Evolutionary conservation across 2,797 vertebrate genomes (phyloP).

Genomic region (Sebastes taczanowskii): DNA sequence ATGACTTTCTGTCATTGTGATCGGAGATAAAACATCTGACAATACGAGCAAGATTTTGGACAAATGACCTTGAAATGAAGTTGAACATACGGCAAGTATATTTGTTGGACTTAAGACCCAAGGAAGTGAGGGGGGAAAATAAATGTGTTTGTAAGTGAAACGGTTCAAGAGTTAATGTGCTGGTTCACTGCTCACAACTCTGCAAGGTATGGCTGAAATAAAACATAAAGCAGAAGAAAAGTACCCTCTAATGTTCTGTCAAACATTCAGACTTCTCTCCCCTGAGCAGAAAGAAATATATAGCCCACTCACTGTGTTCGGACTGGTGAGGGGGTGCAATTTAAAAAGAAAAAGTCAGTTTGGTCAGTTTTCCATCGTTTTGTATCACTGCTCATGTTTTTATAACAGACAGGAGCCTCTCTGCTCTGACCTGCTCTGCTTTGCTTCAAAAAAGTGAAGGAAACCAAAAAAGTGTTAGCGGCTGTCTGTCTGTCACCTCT

Average conservation of each 20-base stretch:
- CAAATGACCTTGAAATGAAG: not conserved
- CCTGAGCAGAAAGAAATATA: not conserved
- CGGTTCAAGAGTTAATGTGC: constrained; percentile 10
- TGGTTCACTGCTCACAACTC: constrained; percentile 18
- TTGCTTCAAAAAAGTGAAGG: too few species aligned
- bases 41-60: not conserved
- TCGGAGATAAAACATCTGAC: not conserved
- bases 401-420: not conserved
- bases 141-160: not conserved
- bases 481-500: not conserved
- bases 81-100: not conserved
- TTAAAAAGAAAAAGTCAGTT: not conserved
- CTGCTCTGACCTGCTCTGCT: not conserved
- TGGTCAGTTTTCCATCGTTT: not conserved
- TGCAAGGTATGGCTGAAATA: not conserved
- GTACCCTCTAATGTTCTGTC: not conserved
- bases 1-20: not conserved
- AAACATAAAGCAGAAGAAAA: constrained; percentile 22
- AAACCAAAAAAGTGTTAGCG: not conserved
- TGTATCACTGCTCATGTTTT: too few species aligned
- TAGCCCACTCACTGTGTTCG: not conserved
- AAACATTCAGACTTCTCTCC: not conserved
- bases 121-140: not conserved
- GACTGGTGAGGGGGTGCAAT: not conserved
- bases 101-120: not conserved